Percentiles rank a stretch among this genome's conserved stretches.
These are phyloP conservation scores for Coptodon rendalli DNA, from an alignment of 2,113 vertebrate genomes.

Conservation along the genomic window DNA sequence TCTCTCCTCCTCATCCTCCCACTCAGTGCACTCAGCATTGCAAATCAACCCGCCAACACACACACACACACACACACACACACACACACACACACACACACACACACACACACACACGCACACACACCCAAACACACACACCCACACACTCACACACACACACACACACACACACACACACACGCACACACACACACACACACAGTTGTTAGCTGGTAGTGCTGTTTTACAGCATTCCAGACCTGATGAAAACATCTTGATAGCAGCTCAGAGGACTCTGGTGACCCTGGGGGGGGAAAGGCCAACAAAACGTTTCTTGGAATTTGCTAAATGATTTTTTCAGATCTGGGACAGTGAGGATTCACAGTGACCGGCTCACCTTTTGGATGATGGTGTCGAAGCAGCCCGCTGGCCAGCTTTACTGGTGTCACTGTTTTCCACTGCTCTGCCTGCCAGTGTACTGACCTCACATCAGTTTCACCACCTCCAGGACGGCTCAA, in stretches of 20 bases:
- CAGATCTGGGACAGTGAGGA: neutral
- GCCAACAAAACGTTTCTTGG: neutral
- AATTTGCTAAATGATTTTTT: constrained; percentile 2
- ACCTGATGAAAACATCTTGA: constrained; percentile 17
- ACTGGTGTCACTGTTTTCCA: constrained; percentile 31
- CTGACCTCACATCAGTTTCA: constrained; percentile 13
- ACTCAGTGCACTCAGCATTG: too few species aligned
- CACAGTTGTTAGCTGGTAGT: neutral
- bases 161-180: fast-evolving
- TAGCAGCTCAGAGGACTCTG: neutral
- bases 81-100: fast-evolving
- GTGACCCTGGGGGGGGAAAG: neutral
- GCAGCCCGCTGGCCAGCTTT: neutral
- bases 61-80: fast-evolving
- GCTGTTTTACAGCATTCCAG: neutral
- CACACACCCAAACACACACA: fast-evolving
- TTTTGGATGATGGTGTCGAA: neutral
- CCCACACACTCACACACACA: fast-evolving
- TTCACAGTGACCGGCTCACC: neutral
- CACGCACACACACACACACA: neutral
- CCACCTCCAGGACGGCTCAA: neutral
- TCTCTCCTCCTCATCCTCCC: too few species aligned
- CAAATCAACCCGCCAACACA: too few species aligned
- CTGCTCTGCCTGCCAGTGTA: neutral
- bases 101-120: fast-evolving